phyloP scores from a whole-genome alignment of 1,140 invertebrate species.

The Calliphora vicina region DNA sequence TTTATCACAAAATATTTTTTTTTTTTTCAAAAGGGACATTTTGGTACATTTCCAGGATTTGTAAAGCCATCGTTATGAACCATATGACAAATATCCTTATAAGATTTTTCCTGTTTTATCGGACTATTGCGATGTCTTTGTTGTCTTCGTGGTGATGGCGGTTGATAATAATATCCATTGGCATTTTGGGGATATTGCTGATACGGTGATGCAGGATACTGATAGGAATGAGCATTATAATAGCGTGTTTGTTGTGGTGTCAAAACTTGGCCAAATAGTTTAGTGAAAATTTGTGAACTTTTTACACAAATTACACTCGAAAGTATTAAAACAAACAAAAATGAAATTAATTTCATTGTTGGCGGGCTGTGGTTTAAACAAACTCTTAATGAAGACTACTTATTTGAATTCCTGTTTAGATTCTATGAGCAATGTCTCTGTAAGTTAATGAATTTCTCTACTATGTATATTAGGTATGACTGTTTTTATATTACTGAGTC shows the following conservation, averaged over 20 bases:
- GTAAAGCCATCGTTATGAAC: constrained; percentile 54
- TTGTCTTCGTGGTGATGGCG: constrained; percentile 24
- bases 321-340: not conserved
- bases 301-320: not conserved
- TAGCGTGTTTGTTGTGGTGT: constrained; percentile 4
- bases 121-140: constrained; percentile 5
- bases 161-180: constrained; percentile 22
- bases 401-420: not conserved
- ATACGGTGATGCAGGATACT: not conserved
- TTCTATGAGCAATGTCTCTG: not conserved
- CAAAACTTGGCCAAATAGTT: not conserved
- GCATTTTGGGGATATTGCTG: constrained; percentile 3
- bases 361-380: not conserved
- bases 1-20: no score
- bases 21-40: constrained; percentile 46
- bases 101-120: constrained; percentile 41
- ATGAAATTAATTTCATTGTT: not conserved
- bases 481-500: not conserved
- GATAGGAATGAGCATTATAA: constrained; percentile 23
- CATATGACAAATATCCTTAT: constrained; percentile 54
- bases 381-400: not conserved
- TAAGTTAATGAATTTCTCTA: not conserved
- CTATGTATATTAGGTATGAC: not conserved
- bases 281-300: not conserved
- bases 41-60: constrained; percentile 50